Base-by-base conservation (phyloP, 2,888 invertebrate genomes). In the Drosophila buzzatii region DNA sequence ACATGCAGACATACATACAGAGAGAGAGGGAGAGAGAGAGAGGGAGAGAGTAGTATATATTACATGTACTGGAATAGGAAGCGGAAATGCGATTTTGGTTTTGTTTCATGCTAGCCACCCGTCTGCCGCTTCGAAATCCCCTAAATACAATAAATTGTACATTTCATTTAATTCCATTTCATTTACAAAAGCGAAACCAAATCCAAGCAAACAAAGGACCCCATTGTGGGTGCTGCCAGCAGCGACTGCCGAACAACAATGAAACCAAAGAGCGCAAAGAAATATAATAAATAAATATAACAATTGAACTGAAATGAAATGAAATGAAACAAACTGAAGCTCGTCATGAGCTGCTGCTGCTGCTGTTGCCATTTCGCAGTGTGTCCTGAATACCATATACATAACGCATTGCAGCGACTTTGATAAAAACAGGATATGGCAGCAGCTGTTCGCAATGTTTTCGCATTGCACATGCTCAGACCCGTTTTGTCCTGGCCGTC, bases 81-180 rank as follows among this genome's bases (percentile, higher is more conserved):
- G 59, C 79, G 87, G 79, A 85, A 87, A 89, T 84, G 79, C 82
- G 87, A 87, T 87, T 89, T 86, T 71, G 63, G 72, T 72, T 67
- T 72, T 79, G 68, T 58, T 72, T 57, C 61, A 35, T 27, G 23
- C 51, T 39, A 27, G 45, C 53, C 52, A 73, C 57, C 61, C 52
- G 77, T 57, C 59, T 60, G 64, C 62, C 52, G 53, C 44, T 72
- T 66, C 73, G 61, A 86, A 86, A 90, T 89, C 83, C 81, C 81
- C 88, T 79, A 90, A 90, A 90, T 82, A 79, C 90, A 90, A 89
- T 90, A 90, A 89, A 90, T 91, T 90, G 89, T 85, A 87, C 87
- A 87, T 87, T 89, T 89, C 87, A 89, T 91, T 90, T 80, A 83
- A 83, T 83, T 83, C 89, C 83, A 86, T 87, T 90, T 90, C 89